Base-by-base conservation (phyloP, 2,113 vertebrate genomes). In the Glaucidium brasilianum region DNA sequence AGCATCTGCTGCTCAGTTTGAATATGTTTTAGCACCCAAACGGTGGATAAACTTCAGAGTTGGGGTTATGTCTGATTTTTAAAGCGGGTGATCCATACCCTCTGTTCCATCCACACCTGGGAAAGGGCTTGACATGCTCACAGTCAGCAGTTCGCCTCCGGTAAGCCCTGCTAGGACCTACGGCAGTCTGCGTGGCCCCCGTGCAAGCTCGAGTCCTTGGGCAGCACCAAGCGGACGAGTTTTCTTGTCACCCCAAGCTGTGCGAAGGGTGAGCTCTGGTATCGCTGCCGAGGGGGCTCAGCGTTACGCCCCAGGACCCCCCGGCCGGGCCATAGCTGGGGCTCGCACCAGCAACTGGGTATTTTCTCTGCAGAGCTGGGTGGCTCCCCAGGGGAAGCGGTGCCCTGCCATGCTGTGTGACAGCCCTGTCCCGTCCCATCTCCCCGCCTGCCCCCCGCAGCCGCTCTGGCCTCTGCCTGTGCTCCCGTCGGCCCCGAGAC, bases 101-200 rank as follows among this genome's bases (percentile, higher is more conserved):
- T 60, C 43, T 62, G 30, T 80, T 80, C 56, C 43, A 43, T 43
- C 35, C 9, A 5, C 9, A 15, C 43, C 43, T 5, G 6, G 53
- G 71, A 53, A 92, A 73, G 88, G 3, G 29, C 30, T 67, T 9
- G 13, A 16, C 30, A 45, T 58, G n/a, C 55, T 80, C 19, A 8
- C 9, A 49, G 43, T 6, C 78, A 73, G 45, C 85, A 77, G n/a
- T 11, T 23, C 19, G 27, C 7, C 23, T 55, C 39, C 8, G 0
- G 7, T 3, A 37, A 87, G 50, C 41, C 30, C 39, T 6, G 2
- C 43, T 4, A 6, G 35, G 58, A 22, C 41, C n/a, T 9, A 41
- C 0, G 11, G 71, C 50, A 83, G 49, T n/a, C 49, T 2, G 0
- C 2, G 0, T 5, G 26, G 39, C 7, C 22, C 15, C 19, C 0